Conservation (phyloP, 2,113 vertebrate genomes). For the Otocyon megalotis region DNA sequence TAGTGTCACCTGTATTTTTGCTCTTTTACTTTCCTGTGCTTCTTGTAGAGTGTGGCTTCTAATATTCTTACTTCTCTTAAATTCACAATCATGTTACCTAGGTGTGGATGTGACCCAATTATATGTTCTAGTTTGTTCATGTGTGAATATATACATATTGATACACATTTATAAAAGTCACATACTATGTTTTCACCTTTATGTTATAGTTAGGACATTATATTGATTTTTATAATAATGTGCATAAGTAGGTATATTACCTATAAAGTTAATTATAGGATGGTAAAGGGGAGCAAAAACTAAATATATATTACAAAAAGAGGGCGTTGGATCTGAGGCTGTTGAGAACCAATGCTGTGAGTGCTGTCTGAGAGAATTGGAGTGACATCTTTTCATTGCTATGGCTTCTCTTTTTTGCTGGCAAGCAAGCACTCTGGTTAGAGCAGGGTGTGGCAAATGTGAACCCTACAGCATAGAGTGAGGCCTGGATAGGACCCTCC, state of each 20-base stretch:
- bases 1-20: neutral
- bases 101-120: neutral
- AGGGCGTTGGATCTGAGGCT: accelerated
- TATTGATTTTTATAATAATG: neutral
- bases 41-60: neutral
- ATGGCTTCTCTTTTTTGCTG: neutral
- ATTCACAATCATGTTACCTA: neutral
- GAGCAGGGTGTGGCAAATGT: neutral
- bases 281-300: neutral
- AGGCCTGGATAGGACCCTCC: neutral
- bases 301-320: neutral
- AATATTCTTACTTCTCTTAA: neutral
- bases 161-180: neutral
- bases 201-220: neutral
- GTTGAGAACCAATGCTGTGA: neutral
- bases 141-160: neutral
- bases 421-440: neutral
- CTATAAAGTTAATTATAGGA: neutral
- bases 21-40: neutral
- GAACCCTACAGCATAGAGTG: neutral
- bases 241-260: neutral
- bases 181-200: neutral
- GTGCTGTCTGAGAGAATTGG: accelerated
- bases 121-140: neutral
- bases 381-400: neutral